Evolutionary conservation across 2,888 invertebrate species (phyloP), one percentile per base, ranked within the genome.

Genomic region (Lycocerus yunnanus): DNA sequence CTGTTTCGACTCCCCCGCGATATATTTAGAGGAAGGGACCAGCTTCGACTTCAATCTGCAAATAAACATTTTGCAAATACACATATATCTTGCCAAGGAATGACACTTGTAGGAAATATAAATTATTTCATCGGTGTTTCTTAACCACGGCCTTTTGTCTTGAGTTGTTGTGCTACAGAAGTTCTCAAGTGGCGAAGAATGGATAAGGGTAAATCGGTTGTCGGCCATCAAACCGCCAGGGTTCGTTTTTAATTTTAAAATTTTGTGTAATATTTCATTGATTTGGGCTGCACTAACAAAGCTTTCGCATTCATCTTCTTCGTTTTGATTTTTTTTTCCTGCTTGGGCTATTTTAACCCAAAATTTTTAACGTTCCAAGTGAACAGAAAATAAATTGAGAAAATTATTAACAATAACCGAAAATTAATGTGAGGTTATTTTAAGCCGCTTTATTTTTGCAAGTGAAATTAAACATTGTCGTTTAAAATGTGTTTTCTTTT

Each of bases 61-160:
- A 79, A 79, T 79, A 79, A 79, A 78, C 79, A 75, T 78, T 77
- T 67, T 75, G 73, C 61, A 20, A 75, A 74, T 73, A 73, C 73
- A 72, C 69, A 74, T 72, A 72, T 63, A 70, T 76, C 71, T 66
- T 74, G 71, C 75, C 74, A 78, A 77, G 72, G 71, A 76, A 76
- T 78, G 78, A 78, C 78, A 78, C 65, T 74, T 71, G 43, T n/a
- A 43, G 43, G n/a, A n/a, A n/a, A 43, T 43, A 43, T n/a, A n/a
- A 43, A 43, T 43, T 43, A 43, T n/a, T 43, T 43, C n/a, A n/a
- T n/a, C n/a, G 8, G 43, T 43, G 58, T 14, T 61, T 67, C 15
- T 20, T 6, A 61, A 11, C 18, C 14, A 15, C 63, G 14, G 13
- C 20, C 16, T 21, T n/a, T n/a, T 15, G 58, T 65, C 21, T 65